phyloP scores from a whole-genome alignment of 1,140 invertebrate genomes.

The Lordiphosa stackelbergi region DNA sequence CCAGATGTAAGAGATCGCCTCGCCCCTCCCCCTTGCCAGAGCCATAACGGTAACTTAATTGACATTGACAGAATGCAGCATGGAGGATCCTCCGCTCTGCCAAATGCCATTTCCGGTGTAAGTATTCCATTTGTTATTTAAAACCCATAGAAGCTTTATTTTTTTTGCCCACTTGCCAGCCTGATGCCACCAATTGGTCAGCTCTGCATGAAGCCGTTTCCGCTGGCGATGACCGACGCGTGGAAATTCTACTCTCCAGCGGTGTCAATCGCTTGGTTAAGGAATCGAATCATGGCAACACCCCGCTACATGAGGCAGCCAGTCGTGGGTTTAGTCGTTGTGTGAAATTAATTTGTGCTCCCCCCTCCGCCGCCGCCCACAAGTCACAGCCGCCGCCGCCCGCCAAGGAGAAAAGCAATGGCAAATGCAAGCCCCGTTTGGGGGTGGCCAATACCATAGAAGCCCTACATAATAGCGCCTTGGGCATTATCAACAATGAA shows the following conservation, averaged over 20 bases:
- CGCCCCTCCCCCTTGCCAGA: neutral
- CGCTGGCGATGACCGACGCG: slow-evolving; percentile 60
- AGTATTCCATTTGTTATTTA: slow-evolving; percentile 9
- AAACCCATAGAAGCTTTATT: neutral
- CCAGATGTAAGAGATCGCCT: neutral
- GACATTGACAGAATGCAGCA: slow-evolving; percentile 56
- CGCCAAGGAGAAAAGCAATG: slow-evolving; percentile 25
- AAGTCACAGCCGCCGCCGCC: slow-evolving; percentile 4
- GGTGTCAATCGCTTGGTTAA: slow-evolving; percentile 52
- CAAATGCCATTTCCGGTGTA: slow-evolving; percentile 64
- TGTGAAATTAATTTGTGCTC: slow-evolving; percentile 85
- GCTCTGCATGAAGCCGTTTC: slow-evolving; percentile 64
- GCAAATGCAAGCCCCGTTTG: slow-evolving; percentile 36
- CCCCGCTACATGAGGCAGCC: slow-evolving; percentile 93
- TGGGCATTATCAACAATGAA: slow-evolving; percentile 88
- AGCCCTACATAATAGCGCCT: slow-evolving; percentile 83
- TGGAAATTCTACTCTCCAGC: slow-evolving; percentile 55
- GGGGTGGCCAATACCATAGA: slow-evolving; percentile 55
- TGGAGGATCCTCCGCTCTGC: slow-evolving; percentile 64
- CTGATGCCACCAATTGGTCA: slow-evolving; percentile 58
- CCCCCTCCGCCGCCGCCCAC: slow-evolving; percentile 22
- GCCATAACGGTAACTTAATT: neutral
- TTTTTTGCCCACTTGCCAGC: slow-evolving; percentile 23
- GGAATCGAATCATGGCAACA: slow-evolving; percentile 88
- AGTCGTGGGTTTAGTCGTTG: slow-evolving; percentile 96